These are phyloP conservation scores for Acheta domesticus DNA, from an alignment of 2,888 invertebrate species.

Conservation along the genomic window DNA sequence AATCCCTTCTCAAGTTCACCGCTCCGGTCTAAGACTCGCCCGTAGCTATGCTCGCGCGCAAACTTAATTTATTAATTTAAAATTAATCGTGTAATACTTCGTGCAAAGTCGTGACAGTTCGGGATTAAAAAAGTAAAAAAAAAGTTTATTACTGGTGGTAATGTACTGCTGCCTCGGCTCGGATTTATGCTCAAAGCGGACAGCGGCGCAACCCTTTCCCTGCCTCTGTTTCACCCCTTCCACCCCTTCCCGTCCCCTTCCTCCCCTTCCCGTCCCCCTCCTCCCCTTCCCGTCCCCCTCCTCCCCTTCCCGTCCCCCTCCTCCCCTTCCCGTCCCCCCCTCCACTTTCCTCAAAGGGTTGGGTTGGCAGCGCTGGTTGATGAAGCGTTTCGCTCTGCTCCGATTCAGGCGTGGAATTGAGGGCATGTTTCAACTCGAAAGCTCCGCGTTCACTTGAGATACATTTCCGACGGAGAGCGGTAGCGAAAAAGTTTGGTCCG, in stretches of 20 bases:
- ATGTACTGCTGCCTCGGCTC: background rate
- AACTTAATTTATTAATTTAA: conserved; percentile 10
- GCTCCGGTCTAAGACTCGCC: background rate
- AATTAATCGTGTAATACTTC: conserved; percentile 18
- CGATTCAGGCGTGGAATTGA: background rate
- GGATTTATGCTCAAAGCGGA: too few relatives aligned
- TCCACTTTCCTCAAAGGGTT: background rate
- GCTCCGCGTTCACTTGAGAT: background rate
- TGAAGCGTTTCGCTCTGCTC: background rate
- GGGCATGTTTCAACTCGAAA: background rate
- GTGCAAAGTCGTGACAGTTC: conserved; percentile 1
- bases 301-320: too few relatives aligned
- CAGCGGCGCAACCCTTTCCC: too few relatives aligned
- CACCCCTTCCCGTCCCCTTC: background rate
- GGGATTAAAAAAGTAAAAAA: conserved; percentile 8
- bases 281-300: background rate
- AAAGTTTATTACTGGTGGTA: background rate
- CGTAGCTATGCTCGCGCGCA: background rate
- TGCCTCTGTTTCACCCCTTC: background rate
- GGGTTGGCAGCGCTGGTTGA: background rate
- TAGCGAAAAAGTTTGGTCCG: too few relatives aligned
- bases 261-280: too few relatives aligned
- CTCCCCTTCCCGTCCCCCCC: background rate
- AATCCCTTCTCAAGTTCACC: background rate
- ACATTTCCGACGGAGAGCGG: too few relatives aligned